phyloP scores from a whole-genome alignment of 1,140 invertebrate genomes.

The honey bee (Apis mellifera) region Amel_HAv3.1 CM009931.2:22835501-22836000 shows the following conservation, averaged over 20 bases:
- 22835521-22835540: neutral
- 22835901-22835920: neutral
- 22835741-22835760: no score
- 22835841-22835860: slow-evolving; percentile 1
- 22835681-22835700: neutral
- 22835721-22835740: neutral
- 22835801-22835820: neutral
- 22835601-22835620: fast-evolving
- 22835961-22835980: slow-evolving; percentile 39
- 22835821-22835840: neutral
- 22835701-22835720: neutral
- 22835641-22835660: neutral
- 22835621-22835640: slow-evolving; percentile 2
- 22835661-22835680: no score
- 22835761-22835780: neutral
- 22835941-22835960: slow-evolving; percentile 38
- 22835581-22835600: neutral
- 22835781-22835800: neutral
- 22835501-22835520: slow-evolving; percentile 24
- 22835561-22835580: slow-evolving; percentile 61
- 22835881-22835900: neutral
- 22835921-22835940: neutral
- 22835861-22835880: slow-evolving; percentile 19
- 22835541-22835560: slow-evolving; percentile 2
- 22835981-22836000: slow-evolving; percentile 8